Percentiles rank a stretch among this genome's conserved stretches.
phyloP scores from a whole-genome alignment of 2,113 vertebrate genomes.

The Cynocephalus volans region DNA sequence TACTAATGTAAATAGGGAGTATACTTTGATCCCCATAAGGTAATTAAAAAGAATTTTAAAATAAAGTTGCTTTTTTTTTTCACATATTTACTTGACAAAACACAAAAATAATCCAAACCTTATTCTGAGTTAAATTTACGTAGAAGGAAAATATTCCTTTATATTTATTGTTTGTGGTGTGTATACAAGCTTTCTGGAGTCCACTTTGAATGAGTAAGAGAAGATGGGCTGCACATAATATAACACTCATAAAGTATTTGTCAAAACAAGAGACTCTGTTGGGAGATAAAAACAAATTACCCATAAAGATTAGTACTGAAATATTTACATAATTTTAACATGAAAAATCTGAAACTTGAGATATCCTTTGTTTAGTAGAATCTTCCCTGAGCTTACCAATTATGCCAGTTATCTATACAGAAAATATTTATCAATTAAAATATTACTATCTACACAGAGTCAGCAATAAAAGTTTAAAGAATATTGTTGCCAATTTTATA shows the following conservation, averaged over 20 bases:
- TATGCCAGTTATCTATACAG: neutral
- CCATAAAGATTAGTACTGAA: neutral
- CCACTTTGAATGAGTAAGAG: neutral
- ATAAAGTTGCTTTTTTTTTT: neutral
- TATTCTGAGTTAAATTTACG: neutral
- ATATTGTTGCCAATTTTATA: neutral
- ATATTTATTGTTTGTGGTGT: neutral
- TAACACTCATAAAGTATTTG: neutral
- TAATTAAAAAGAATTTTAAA: neutral
- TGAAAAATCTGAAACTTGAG: neutral
- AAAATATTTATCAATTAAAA: conserved; percentile 19
- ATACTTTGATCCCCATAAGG: neutral
- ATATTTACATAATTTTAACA: neutral
- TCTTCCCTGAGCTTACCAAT: neutral
- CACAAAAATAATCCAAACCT: neutral
- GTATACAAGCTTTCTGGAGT: neutral
- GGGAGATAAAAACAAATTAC: neutral
- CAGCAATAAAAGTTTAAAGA: neutral
- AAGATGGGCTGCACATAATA: neutral
- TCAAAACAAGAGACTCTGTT: neutral
- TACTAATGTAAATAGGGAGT: neutral
- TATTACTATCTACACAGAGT: neutral
- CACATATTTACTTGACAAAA: neutral
- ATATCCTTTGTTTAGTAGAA: neutral
- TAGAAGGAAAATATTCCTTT: neutral